Percentiles rank a stretch among this genome's conserved stretches.
Conservation (phyloP, 2,888 invertebrate genomes). For the Gryllus longicercus region DNA sequence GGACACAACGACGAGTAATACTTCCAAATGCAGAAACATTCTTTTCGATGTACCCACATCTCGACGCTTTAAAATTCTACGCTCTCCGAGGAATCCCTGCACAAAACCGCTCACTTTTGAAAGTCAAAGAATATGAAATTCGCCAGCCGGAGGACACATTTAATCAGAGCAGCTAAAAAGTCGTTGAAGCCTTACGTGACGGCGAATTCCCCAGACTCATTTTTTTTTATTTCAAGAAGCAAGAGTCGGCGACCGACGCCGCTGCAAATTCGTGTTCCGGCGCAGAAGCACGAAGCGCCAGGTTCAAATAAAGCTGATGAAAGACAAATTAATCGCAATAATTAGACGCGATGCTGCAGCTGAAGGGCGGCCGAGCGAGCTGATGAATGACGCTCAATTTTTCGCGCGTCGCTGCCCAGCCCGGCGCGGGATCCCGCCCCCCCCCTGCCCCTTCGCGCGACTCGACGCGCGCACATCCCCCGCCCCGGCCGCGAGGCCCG, state of each 20-base stretch:
- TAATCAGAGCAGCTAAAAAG: no score
- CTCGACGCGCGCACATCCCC: background rate
- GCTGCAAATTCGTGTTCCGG: background rate
- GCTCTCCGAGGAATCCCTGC: no score
- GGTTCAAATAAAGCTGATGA: constrained; percentile 17
- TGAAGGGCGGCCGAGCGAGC: constrained; percentile 6
- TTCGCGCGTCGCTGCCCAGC: background rate
- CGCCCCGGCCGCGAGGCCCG: background rate
- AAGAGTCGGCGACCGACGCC: background rate
- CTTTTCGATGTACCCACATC: no score
- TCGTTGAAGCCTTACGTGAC: no score
- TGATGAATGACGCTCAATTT: constrained; percentile 1
- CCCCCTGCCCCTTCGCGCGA: background rate
- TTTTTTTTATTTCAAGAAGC: no score
- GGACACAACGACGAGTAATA: no score
- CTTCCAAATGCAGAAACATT: no score
- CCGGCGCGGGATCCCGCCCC: background rate
- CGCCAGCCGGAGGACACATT: no score
- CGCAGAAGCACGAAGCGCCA: background rate
- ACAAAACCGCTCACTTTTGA: no score
- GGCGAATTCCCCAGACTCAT: no score
- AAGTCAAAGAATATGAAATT: no score
- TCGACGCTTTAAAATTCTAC: no score
- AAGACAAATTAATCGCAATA: constrained; percentile 17
- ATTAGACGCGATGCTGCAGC: background rate